phyloP scores from a whole-genome alignment of 2,888 invertebrate genomes.

The Cremastinae sp. region DNA sequence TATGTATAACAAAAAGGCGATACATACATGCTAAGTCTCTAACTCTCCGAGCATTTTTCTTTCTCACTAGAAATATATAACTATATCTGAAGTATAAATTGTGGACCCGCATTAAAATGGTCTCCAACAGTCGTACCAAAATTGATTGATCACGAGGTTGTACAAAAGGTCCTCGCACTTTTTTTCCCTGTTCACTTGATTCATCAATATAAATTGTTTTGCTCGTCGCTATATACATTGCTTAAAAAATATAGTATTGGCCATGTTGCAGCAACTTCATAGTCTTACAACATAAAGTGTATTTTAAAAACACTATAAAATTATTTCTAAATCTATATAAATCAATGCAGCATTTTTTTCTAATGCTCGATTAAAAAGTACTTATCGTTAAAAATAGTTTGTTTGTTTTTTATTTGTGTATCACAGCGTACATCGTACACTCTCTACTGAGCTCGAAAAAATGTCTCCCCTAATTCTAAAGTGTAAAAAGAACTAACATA shows the following conservation, averaged over 20 bases:
- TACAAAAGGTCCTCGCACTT: constrained; percentile 18
- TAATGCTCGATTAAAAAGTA: constrained; percentile 36
- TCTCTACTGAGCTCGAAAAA: constrained; percentile 66
- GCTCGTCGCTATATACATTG: constrained; percentile 75
- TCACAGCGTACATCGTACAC: constrained; percentile 71
- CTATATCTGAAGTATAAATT: constrained; percentile 45
- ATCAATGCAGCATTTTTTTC: constrained; percentile 44
- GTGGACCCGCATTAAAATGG: constrained; percentile 42
- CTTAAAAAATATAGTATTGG: constrained; percentile 75
- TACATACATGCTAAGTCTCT: constrained; percentile 71
- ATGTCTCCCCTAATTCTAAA: constrained; percentile 31
- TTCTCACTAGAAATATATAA: constrained; percentile 28
- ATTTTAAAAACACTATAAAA: constrained; percentile 14
- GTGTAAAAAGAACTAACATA: constrained; percentile 42
- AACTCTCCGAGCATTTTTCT: constrained; percentile 62
- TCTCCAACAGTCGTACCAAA: constrained; percentile 53
- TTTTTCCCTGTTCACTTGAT: constrained; percentile 30
- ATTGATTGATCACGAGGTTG: constrained; percentile 42
- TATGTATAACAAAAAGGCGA: constrained; percentile 73
- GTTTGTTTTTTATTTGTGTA: constrained; percentile 64
- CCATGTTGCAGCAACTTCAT: constrained; percentile 65
- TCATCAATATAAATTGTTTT: constrained; percentile 44
- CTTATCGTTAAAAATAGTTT: constrained; percentile 58
- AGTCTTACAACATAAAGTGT: constrained; percentile 32
- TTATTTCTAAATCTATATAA: constrained; percentile 17